Evolutionary conservation across 2,113 vertebrate genomes (phyloP).

Genomic region (Sprattus sprattus): DNA sequence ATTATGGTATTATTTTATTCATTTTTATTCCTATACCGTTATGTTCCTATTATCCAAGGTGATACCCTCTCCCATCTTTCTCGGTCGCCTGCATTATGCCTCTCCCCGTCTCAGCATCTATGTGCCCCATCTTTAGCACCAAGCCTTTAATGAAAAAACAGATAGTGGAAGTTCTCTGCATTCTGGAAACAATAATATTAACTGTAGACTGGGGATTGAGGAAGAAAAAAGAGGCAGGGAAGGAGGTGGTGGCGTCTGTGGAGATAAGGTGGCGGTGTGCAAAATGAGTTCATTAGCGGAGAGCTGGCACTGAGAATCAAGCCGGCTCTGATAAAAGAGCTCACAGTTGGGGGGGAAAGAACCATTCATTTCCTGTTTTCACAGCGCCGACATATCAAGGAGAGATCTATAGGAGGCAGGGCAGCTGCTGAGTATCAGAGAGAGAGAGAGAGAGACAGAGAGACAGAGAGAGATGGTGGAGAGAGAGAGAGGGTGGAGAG

Average conservation of each 20-base stretch:
- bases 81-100: background rate
- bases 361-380: constrained; percentile 58
- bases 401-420: constrained; percentile 44
- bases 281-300: constrained; percentile 60
- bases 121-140: background rate
- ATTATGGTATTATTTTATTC: background rate
- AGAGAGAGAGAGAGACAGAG: constrained; percentile 53
- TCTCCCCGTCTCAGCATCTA: background rate
- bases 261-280: constrained; percentile 52
- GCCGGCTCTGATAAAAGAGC: constrained; percentile 51
- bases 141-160: constrained; percentile 34
- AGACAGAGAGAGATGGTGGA: constrained; percentile 11
- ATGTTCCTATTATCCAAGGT: background rate
- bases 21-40: background rate
- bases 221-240: constrained; percentile 22
- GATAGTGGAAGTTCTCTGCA: constrained; percentile 34
- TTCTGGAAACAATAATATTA: constrained; percentile 45
- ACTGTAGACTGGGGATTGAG: constrained; percentile 37
- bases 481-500: constrained; percentile 39
- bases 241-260: constrained; percentile 32
- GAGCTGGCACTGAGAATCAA: constrained; percentile 47
- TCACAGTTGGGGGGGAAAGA: constrained; percentile 38
- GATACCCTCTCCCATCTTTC: background rate
- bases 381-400: constrained; percentile 48
- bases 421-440: constrained; percentile 15